These are phyloP conservation scores for Anthophora plumipes DNA, from an alignment of 2,888 invertebrate species.

Conservation along the genomic window DNA sequence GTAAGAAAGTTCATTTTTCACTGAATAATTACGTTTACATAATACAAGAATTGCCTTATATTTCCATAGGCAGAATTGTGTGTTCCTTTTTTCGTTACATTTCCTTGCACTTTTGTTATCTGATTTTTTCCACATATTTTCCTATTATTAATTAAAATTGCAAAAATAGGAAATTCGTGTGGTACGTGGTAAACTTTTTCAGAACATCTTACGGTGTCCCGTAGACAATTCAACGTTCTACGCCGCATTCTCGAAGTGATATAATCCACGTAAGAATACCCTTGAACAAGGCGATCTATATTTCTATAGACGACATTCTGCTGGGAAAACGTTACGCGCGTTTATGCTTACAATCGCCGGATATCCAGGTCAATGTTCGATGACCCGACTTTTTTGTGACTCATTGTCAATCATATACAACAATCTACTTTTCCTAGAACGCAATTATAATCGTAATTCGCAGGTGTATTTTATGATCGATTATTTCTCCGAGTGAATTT, in stretches of 20 bases:
- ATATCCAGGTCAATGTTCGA: slow-evolving; percentile 79
- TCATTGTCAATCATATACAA: neutral
- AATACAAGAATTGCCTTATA: neutral
- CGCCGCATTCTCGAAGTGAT: slow-evolving; percentile 26
- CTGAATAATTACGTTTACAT: slow-evolving; percentile 5
- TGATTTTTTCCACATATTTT: too few relatives aligned
- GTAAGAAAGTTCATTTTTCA: neutral
- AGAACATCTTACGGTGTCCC: neutral
- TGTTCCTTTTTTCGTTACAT: neutral
- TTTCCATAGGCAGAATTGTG: neutral
- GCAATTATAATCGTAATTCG: neutral
- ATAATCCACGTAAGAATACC: slow-evolving; percentile 9
- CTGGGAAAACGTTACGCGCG: slow-evolving; percentile 48
- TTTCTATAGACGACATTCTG: slow-evolving; percentile 18
- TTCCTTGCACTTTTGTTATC: neutral
- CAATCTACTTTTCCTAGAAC: neutral
- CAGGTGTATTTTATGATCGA: slow-evolving; percentile 2
- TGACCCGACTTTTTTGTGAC: slow-evolving; percentile 61
- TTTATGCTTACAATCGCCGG: slow-evolving; percentile 80
- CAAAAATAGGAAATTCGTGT: too few relatives aligned
- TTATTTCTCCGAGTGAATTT: neutral
- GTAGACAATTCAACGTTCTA: neutral
- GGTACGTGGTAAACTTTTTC: too few relatives aligned
- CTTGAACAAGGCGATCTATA: slow-evolving; percentile 10
- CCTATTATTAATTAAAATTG: too few relatives aligned